Conservation (phyloP, 2,888 invertebrate genomes). For the Drosophila limbata region DNA sequence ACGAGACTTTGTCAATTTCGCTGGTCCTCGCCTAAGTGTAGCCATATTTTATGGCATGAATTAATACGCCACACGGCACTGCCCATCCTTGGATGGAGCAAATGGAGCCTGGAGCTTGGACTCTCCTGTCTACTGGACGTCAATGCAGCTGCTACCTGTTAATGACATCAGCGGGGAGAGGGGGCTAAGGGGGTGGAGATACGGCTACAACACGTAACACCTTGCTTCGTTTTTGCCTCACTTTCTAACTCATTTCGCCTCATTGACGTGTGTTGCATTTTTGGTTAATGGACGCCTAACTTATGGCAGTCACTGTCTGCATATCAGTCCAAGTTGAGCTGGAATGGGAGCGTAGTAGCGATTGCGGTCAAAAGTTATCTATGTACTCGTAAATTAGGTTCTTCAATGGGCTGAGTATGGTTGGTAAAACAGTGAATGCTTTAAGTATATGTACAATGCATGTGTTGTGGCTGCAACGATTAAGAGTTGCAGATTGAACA, state of each 20-base stretch:
- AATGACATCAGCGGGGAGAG: slow-evolving; percentile 49
- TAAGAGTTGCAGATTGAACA: neutral
- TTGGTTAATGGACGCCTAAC: slow-evolving; percentile 71
- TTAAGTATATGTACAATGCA: neutral
- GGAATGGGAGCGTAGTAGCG: neutral
- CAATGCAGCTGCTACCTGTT: slow-evolving; percentile 78
- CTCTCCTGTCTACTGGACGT: slow-evolving; percentile 36
- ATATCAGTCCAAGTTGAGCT: slow-evolving; percentile 28
- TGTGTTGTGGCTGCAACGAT: neutral
- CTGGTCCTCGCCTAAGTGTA: slow-evolving; percentile 51
- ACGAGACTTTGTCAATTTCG: slow-evolving; percentile 54
- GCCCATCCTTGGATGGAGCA: neutral
- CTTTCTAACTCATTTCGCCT: neutral
- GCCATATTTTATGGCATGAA: slow-evolving; percentile 77
- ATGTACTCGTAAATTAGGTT: neutral
- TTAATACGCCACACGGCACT: slow-evolving; percentile 61
- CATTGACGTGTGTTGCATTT: slow-evolving; percentile 68
- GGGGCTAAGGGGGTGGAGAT: neutral
- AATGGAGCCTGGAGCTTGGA: slow-evolving; percentile 3
- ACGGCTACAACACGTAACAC: slow-evolving; percentile 16
- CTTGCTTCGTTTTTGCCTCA: slow-evolving; percentile 2
- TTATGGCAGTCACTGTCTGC: slow-evolving; percentile 61
- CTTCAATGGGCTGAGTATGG: neutral
- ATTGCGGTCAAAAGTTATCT: slow-evolving; percentile 46
- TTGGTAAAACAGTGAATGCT: neutral